phyloP scores from a whole-genome alignment of 2,797 vertebrate species.

The Mus caroli region DNA sequence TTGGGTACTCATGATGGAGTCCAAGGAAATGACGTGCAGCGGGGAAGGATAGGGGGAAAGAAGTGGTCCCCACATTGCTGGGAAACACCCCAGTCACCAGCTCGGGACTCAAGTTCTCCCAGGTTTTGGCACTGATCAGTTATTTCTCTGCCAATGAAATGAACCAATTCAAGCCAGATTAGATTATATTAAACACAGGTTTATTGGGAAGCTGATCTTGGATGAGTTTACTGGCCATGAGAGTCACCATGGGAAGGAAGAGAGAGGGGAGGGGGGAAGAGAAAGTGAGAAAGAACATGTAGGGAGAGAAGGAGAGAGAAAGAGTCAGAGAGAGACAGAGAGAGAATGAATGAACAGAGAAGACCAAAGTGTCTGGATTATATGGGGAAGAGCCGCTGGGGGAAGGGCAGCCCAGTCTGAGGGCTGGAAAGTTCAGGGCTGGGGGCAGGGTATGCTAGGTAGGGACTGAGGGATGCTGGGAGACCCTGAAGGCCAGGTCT shows the following conservation, averaged over 20 bases:
- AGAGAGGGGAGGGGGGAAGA: background rate
- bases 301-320: no score
- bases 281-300: no score
- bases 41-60: background rate
- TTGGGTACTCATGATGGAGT: background rate
- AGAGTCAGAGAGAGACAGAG: no score
- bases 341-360: no score
- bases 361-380: background rate
- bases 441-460: background rate
- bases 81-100: background rate
- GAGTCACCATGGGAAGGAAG: background rate
- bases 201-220: background rate
- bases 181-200: background rate
- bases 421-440: background rate
- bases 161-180: background rate
- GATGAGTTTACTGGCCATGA: background rate
- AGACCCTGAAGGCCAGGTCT: background rate
- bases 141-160: background rate
- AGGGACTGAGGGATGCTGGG: background rate
- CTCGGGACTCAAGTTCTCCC: background rate
- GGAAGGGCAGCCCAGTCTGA: background rate
- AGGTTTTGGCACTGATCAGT: background rate
- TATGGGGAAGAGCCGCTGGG: background rate
- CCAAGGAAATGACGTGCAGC: background rate
- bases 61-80: background rate